Conservation (phyloP, 2,888 invertebrate species). For the Zonitis immaculata region DNA sequence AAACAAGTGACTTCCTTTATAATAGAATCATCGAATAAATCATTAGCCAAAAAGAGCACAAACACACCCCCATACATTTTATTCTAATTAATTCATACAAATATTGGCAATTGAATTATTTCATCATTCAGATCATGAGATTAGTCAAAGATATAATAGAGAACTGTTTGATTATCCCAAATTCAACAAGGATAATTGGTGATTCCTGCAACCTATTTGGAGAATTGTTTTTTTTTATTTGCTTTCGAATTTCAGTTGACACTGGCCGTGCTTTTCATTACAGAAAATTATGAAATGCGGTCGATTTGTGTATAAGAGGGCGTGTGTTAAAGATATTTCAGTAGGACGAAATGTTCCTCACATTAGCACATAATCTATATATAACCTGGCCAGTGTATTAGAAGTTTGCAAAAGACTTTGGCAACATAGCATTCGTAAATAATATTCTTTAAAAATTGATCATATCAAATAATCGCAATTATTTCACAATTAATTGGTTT, state of each 20-base stretch:
- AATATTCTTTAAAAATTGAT: slow-evolving; percentile 28
- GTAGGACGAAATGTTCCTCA: slow-evolving; percentile 34
- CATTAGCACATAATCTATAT: slow-evolving; percentile 36
- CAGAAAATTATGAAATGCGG: slow-evolving; percentile 6
- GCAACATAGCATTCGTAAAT: slow-evolving; percentile 31
- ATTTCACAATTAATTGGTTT: neutral
- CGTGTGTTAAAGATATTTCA: slow-evolving; percentile 32
- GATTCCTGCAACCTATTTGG: too few species aligned
- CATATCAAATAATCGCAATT: slow-evolving; percentile 18
- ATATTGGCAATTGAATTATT: neutral
- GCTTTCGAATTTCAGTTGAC: slow-evolving; percentile 8
- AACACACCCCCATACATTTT: neutral
- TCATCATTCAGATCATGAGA: too few species aligned
- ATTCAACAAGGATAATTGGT: too few species aligned
- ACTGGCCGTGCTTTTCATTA: slow-evolving; percentile 10
- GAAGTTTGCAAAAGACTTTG: slow-evolving; percentile 33
- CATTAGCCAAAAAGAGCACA: neutral
- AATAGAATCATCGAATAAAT: neutral
- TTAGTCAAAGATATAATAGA: too few species aligned
- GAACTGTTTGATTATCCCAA: too few species aligned
- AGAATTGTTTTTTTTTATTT: neutral
- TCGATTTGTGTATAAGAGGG: slow-evolving; percentile 27
- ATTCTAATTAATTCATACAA: neutral
- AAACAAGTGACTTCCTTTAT: slow-evolving; percentile 4
- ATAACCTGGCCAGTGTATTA: slow-evolving; percentile 34